Conservation (phyloP, 2,888 invertebrate genomes). For the Lepidochrysops patricia region DNA sequence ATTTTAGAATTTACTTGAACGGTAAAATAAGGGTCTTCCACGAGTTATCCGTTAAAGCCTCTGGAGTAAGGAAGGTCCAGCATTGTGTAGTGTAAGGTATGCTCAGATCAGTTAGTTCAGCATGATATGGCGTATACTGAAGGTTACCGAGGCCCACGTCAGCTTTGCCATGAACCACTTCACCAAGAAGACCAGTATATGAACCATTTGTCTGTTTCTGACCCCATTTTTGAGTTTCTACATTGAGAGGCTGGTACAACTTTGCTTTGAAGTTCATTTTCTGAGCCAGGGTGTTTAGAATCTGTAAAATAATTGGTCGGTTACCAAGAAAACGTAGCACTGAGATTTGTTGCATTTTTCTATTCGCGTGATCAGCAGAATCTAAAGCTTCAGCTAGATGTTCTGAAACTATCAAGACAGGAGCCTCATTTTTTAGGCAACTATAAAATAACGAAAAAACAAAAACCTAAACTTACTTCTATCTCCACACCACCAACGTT, state of each 20-base stretch:
- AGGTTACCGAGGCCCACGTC: slow-evolving; percentile 86
- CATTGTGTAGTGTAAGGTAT: slow-evolving; percentile 88
- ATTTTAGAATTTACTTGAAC: slow-evolving; percentile 76
- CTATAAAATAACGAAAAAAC: neutral
- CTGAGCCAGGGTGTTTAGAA: slow-evolving; percentile 77
- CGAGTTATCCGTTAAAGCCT: slow-evolving; percentile 85
- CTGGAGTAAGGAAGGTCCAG: slow-evolving; percentile 88
- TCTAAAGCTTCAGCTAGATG: neutral
- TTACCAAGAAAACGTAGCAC: neutral
- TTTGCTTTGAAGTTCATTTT: slow-evolving; percentile 81
- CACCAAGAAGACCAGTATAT: slow-evolving; percentile 82
- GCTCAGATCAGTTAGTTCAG: slow-evolving; percentile 81
- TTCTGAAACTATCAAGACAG: neutral
- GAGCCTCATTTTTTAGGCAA: too few relatives aligned
- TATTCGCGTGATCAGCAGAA: too few relatives aligned
- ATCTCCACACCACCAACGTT: slow-evolving; percentile 79
- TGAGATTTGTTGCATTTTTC: neutral
- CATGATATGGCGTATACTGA: slow-evolving; percentile 80
- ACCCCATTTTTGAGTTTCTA: slow-evolving; percentile 80
- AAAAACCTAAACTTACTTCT: slow-evolving; percentile 62
- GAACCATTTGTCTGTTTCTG: slow-evolving; percentile 76
- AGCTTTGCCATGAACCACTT: slow-evolving; percentile 79
- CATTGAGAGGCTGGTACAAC: slow-evolving; percentile 78
- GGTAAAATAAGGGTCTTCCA: slow-evolving; percentile 89
- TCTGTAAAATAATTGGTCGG: slow-evolving; percentile 53